phyloP scores from a whole-genome alignment of 1,140 invertebrate genomes.

The Chrysomallon squamiferum region DNA sequence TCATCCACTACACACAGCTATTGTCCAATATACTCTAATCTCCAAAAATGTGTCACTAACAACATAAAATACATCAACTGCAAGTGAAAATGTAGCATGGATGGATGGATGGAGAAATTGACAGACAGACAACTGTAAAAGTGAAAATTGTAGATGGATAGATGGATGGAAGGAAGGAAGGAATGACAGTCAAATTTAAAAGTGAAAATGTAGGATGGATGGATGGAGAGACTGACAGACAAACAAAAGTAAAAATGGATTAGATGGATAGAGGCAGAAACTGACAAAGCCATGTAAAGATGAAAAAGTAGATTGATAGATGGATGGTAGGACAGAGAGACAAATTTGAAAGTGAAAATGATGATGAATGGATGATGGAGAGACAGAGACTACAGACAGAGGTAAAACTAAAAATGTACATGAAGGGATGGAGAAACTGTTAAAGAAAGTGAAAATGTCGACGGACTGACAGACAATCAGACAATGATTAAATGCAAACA shows the following conservation, averaged over 20 bases:
- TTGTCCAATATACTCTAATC: too few relatives aligned
- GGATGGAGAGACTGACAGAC: constrained; percentile 2
- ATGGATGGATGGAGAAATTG: not conserved
- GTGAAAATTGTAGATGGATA: not conserved
- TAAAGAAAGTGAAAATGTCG: too few relatives aligned
- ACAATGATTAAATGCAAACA: too few relatives aligned
- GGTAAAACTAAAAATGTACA: too few relatives aligned
- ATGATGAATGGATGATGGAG: not conserved
- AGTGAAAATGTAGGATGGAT: not conserved
- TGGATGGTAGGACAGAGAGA: constrained; percentile 1
- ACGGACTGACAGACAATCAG: too few relatives aligned
- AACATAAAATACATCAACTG: too few relatives aligned
- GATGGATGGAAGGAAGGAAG: not conserved
- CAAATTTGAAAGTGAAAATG: not conserved
- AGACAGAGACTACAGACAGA: too few relatives aligned
- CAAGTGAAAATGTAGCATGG: too few relatives aligned
- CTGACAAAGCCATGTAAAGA: not conserved
- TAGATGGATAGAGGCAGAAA: not conserved
- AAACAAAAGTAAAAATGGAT: not conserved
- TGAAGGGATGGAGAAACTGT: too few relatives aligned
- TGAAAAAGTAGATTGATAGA: not conserved
- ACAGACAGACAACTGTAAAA: not conserved
- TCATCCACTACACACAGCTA: too few relatives aligned
- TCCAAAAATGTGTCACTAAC: too few relatives aligned
- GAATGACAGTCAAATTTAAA: not conserved